Conservation (phyloP, 2,888 invertebrate species). For the Coenonympha glycerion region DNA sequence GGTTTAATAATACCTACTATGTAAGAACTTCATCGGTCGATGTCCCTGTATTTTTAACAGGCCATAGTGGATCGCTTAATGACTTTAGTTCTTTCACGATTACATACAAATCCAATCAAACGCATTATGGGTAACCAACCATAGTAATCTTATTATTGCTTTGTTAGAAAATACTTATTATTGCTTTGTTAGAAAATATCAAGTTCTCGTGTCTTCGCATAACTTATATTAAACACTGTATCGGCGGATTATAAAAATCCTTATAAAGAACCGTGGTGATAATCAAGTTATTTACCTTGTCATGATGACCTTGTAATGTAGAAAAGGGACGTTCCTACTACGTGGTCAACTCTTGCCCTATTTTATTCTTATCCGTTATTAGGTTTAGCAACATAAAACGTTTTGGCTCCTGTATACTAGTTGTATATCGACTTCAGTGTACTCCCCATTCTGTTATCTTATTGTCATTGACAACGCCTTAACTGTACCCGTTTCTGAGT, state of each 20-base stretch:
- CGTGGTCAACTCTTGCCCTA: not conserved
- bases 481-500: no score
- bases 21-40: not conserved
- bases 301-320: no score
- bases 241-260: not conserved
- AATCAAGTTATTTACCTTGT: no score
- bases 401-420: no score
- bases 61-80: not conserved
- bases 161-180: slow-evolving; percentile 13
- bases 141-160: slow-evolving; percentile 14
- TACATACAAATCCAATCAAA: slow-evolving; percentile 17
- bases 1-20: not conserved
- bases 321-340: no score
- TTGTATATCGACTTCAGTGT: not conserved
- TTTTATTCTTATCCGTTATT: slow-evolving; percentile 6
- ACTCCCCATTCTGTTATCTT: not conserved
- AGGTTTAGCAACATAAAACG: not conserved
- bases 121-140: slow-evolving; percentile 1
- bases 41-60: not conserved
- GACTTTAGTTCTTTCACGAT: slow-evolving; percentile 3
- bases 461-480: no score
- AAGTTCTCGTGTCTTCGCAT: not conserved
- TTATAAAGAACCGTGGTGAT: no score
- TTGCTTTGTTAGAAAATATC: not conserved
- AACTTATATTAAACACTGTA: no score